A percentile compares a stretch with the other conserved stretches of the same genome.
phyloP scores from a whole-genome alignment of 1,140 invertebrate genomes.

The Pseudomyrmex flavicornis region DNA sequence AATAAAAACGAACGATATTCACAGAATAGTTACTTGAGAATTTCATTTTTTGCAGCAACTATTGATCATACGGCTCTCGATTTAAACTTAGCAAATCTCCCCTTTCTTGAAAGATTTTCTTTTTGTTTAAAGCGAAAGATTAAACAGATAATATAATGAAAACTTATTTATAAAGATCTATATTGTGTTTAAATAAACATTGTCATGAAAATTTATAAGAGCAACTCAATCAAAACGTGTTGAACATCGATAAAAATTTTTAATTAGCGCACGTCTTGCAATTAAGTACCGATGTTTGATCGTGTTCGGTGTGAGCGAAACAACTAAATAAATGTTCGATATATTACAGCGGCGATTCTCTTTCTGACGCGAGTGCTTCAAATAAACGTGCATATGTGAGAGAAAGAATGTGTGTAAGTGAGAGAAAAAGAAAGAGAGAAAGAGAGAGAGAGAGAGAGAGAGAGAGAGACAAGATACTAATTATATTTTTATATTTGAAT shows the following conservation, averaged over 20 bases:
- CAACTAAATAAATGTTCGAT: constrained; percentile 25
- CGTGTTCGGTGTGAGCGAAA: neutral
- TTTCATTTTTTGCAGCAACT: constrained; percentile 1
- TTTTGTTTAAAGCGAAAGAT: neutral
- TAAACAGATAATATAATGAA: constrained; percentile 1
- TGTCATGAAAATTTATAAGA: constrained; percentile 2
- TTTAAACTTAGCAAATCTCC: neutral
- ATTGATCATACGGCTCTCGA: neutral
- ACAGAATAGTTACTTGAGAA: constrained; percentile 32
- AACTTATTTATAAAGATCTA: neutral
- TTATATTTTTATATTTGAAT: constrained; percentile 69
- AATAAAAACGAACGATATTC: constrained; percentile 40
- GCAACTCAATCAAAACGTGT: constrained; percentile 41
- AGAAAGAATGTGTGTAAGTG: neutral
- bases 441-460: constrained; percentile 18
- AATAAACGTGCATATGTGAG: neutral
- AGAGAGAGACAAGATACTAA: constrained; percentile 16
- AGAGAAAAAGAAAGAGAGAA: constrained; percentile 5
- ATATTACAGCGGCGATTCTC: constrained; percentile 7
- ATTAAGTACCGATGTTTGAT: constrained; percentile 14
- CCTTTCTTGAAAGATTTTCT: neutral
- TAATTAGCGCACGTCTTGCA: constrained; percentile 35
- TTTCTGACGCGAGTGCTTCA: constrained; percentile 33
- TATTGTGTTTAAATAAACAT: neutral
- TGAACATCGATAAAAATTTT: constrained; percentile 1